Evolutionary conservation across 2,888 invertebrate species (phyloP), one percentile per base, ranked within the genome.

Genomic region (Orthosia gracilis): DNA sequence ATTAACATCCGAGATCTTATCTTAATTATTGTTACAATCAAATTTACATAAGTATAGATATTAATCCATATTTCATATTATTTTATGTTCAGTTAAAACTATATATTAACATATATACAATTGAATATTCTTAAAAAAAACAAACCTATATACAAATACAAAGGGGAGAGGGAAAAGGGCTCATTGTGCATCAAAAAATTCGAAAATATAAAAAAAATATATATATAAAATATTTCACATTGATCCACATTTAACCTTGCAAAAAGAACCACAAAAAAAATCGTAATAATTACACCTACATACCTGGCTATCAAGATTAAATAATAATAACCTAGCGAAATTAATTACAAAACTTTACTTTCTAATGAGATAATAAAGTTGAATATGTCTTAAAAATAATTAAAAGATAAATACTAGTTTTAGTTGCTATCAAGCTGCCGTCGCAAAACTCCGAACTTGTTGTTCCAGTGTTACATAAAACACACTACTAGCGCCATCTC

Each of bases 401-500:
- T 5, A 0, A 15, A n/a, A 47, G 3, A 71, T 40, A 26, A 61
- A 40, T 11, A 47, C 11, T 23, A 55, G 4, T 55, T 47, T 47
- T 12, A 49, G 7, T 31, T 18, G 12, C 4, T 47, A 5, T 23
- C 23, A 23, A 4, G 40, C 49, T 21, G 18, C 59, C 58, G 76
- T 47, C 61, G 57, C 55, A 0, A 5, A 50, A 55, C 21, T 47
- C 0, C 4, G n/a, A 15, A 47, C 40, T 3, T 26, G 15, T 26
- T 49, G 12, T 59, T 21, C 11, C 26, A 49, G 57, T n/a, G 3
- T 3, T 11, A 3, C 7, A n/a, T 1, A 3, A 3, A 52, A 62
- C 69, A 0, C 63, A 92, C 94, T 70, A 3, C 86, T 90, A 89
- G 82, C 95, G 95, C 95, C 96, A 95, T 94, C 96, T 96, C 17